Evolutionary conservation across 2,888 invertebrate genomes (phyloP).

Genomic region (Drosophila yooni): DNA sequence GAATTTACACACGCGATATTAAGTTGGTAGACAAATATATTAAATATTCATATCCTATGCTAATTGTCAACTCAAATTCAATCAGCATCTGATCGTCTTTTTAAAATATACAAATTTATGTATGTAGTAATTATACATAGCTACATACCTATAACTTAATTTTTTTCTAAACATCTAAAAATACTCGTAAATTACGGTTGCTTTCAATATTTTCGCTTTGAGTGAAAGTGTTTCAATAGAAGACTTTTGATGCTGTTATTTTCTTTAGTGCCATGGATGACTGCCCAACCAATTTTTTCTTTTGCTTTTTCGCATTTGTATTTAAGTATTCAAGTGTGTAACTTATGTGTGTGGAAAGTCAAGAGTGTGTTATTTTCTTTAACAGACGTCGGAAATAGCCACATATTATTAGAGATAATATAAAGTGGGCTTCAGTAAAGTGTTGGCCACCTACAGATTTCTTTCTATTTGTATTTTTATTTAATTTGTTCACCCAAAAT

Average conservation of each 20-base stretch:
- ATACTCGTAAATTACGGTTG: conserved; percentile 57
- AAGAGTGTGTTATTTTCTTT: conserved; percentile 27
- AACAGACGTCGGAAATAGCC: conserved; percentile 30
- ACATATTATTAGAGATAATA: conserved; percentile 24
- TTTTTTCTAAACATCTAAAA: conserved; percentile 45
- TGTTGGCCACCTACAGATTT: conserved; percentile 21
- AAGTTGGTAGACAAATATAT: not conserved
- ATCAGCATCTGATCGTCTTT: not conserved
- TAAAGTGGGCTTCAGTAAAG: conserved; percentile 19
- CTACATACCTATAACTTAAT: conserved; percentile 25
- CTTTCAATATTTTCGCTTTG: conserved; percentile 63
- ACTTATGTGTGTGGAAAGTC: conserved; percentile 43
- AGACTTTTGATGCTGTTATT: conserved; percentile 49
- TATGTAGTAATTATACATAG: not conserved
- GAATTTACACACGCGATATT: conserved; percentile 15
- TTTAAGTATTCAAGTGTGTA: conserved; percentile 4
- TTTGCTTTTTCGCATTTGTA: conserved; percentile 45
- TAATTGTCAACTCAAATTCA: conserved; percentile 20
- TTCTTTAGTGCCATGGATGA: conserved; percentile 45
- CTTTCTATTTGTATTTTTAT: conserved; percentile 1
- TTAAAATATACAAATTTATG: not conserved
- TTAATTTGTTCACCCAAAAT: not conserved
- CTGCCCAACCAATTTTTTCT: conserved; percentile 31
- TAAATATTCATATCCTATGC: not conserved
- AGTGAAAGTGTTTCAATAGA: conserved; percentile 67